A percentile compares a stretch with the other conserved stretches of the same genome.
Conservation (phyloP, 2,888 invertebrate species). For the Ectemnius continuus region DNA sequence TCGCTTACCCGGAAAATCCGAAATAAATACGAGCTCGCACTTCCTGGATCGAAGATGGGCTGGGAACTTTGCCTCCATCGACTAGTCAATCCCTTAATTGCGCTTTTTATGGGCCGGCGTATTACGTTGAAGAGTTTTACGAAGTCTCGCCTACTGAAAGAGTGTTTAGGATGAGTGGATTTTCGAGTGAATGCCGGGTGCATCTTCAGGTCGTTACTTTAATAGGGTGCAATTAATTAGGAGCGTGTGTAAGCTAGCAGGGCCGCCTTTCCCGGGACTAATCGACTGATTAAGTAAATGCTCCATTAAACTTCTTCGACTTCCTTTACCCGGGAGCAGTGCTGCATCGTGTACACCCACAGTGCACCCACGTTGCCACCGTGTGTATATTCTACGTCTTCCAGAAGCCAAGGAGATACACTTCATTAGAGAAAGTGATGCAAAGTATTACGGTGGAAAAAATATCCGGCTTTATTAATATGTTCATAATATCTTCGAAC, state of each 20-base stretch:
- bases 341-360: neutral
- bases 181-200: neutral
- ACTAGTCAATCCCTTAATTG: too few species aligned
- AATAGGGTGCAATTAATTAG: conserved; percentile 21
- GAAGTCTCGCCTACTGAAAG: neutral
- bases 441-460: too few species aligned
- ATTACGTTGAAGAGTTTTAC: neutral
- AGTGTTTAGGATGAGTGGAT: too few species aligned
- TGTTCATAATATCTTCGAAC: conserved; percentile 21
- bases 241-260: conserved; percentile 12
- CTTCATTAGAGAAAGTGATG: neutral
- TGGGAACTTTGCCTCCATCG: too few species aligned
- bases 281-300: conserved; percentile 33
- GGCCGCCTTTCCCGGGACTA: conserved; percentile 23
- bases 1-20: conserved; percentile 14
- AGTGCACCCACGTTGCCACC: neutral
- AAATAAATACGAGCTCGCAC: conserved; percentile 4
- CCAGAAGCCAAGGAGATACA: neutral
- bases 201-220: neutral
- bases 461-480: neutral
- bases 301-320: conserved; percentile 30
- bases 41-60: neutral
- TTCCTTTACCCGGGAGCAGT: conserved; percentile 18
- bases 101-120: neutral
- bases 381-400: conserved; percentile 7